A percentile compares a stretch with the other conserved stretches of the same genome.
Conservation (phyloP, 2,113 vertebrate species). For the Myxocyprinus asiaticus region DNA sequence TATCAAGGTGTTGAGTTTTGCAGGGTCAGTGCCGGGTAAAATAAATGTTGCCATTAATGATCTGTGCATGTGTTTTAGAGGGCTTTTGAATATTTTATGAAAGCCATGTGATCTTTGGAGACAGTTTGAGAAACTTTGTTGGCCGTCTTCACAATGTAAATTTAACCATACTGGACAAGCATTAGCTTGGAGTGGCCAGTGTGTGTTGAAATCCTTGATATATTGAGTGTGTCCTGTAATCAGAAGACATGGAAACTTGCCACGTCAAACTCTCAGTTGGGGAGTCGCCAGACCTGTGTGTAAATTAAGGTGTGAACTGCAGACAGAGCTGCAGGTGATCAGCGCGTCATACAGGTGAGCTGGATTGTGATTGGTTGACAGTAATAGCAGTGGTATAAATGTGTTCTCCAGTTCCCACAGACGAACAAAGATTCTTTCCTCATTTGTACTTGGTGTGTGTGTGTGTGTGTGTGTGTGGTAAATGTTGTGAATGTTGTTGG, state of each 20-base stretch:
- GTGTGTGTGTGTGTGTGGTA: neutral
- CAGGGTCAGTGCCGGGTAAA: neutral
- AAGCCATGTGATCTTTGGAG: no score
- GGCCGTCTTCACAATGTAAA: neutral
- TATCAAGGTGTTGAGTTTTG: neutral
- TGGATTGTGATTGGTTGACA: slow-evolving; percentile 55
- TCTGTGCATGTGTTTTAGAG: no score
- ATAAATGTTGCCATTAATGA: neutral
- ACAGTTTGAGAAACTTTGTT: neutral
- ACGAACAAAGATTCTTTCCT: slow-evolving; percentile 35
- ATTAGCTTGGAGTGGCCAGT: neutral
- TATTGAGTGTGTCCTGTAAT: slow-evolving; percentile 24
- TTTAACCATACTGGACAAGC: neutral
- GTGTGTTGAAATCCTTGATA: slow-evolving; percentile 23
- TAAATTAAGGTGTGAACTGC: slow-evolving; percentile 38
- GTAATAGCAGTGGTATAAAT: slow-evolving; percentile 51
- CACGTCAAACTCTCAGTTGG: slow-evolving; percentile 55
- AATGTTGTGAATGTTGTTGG: no score
- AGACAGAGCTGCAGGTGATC: slow-evolving; percentile 50
- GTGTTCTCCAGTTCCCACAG: slow-evolving; percentile 46
- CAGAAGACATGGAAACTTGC: slow-evolving; percentile 53
- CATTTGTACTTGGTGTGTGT: slow-evolving; percentile 24
- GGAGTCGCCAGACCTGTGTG: slow-evolving; percentile 38
- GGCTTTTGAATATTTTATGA: neutral
- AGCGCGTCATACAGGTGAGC: slow-evolving; percentile 60